Conservation (phyloP, 2,888 invertebrate species). For the Buathra laborator region DNA sequence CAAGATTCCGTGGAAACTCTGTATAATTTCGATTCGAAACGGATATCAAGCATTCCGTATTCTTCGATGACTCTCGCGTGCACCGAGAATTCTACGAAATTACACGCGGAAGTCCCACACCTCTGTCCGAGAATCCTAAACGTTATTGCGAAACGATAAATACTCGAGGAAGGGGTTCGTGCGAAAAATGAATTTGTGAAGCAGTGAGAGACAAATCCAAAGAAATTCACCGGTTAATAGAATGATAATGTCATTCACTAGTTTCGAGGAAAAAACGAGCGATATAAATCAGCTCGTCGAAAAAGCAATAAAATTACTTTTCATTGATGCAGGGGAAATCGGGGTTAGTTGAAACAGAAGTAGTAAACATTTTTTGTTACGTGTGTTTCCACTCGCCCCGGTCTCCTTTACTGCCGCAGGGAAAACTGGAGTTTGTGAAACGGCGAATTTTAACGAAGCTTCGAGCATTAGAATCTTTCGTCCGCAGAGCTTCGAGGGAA, state of each 20-base stretch:
- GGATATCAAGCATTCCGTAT: constrained; percentile 26
- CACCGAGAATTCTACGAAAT: neutral
- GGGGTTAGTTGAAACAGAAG: no score
- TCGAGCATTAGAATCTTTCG: neutral
- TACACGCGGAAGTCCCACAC: neutral
- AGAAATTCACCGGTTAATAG: no score
- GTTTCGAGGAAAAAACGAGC: no score
- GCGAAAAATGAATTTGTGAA: neutral
- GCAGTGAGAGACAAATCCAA: no score
- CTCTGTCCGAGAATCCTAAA: constrained; percentile 6
- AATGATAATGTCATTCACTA: no score
- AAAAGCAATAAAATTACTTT: no score
- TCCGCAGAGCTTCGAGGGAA: neutral
- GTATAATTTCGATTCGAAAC: constrained; percentile 7
- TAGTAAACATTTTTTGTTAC: no score
- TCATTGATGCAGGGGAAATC: no score
- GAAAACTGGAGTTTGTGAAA: no score
- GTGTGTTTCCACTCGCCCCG: no score
- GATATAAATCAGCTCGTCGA: no score
- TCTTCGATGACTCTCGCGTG: neutral
- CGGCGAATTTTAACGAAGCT: neutral
- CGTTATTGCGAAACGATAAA: constrained; percentile 3
- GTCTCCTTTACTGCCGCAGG: no score
- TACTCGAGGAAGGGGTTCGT: neutral
- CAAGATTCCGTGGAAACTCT: constrained; percentile 14